Evolutionary conservation across 2,113 vertebrate genomes (phyloP), one percentile per base, ranked within the genome.

Genomic region (Pteronura brasiliensis): DNA sequence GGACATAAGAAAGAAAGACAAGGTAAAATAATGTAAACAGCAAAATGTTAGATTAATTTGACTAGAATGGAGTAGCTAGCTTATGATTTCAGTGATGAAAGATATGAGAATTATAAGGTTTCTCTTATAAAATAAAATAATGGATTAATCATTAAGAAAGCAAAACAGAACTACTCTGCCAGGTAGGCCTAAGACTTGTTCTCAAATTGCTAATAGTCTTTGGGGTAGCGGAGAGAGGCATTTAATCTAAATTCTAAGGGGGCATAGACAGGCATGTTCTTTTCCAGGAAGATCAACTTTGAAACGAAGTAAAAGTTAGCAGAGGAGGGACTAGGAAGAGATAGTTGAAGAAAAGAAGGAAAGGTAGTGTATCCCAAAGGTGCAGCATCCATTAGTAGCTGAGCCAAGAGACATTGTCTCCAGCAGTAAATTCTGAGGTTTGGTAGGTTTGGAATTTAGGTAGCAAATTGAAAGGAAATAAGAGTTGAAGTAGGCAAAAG

Each of bases 1-100:
- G 89, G 96, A 87, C 42, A 71, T 96, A 61, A 96, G 29, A 90
- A 61, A 96, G n/a, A 90, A 89, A 49, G 95, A 63, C 92, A 77
- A n/a, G 18, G 42, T 74, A 84, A 95, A 77, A 90, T 49, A 93
- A 59, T 74, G 7, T 80, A 84, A 96, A n/a, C 10, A 93, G 14
- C 47, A 39, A 49, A 71, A n/a, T 76, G 59, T 67, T 91, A 23
- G 55, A 13, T 93, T 81, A 49, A 59, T 87, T 83, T 93, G 44
- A 61, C 42, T 88, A 71, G 36, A 86, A 57, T 61, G 14, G 10
- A 88, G 10, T 87, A 52, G 14, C 42, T 85, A 44, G 31, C 18
- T 93, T 93, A 18, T 88, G 21, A 59, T 79, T 86, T 95, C 52
- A 59, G n/a, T 92, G 90, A 85, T 67, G 27, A 49, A 76, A 88